Base-by-base conservation (phyloP, 2,888 invertebrate genomes). In the Toxonevra muliebris region DNA sequence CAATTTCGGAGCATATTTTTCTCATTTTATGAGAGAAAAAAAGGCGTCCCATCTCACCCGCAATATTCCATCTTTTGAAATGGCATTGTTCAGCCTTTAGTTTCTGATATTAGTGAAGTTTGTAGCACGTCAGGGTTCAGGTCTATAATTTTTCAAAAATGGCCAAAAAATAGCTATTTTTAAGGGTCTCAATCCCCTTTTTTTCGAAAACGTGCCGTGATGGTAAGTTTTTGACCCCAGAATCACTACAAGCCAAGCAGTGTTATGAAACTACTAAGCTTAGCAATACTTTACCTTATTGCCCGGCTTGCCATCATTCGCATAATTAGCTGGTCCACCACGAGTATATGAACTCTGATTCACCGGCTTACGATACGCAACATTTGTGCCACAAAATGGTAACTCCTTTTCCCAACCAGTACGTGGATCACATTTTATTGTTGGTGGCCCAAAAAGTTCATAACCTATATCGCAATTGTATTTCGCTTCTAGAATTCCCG, bases 281-380 rank as follows among this genome's bases (percentile, higher is more conserved):
- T 4, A 30, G 7, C 30, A 30, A 7, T 30, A 30, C 30, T 30
- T 70, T 73, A 84, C 83, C 79, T 83, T 82, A 82, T 95, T 93
- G 1, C 96, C 86, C 13, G 81, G 79, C 80, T 94, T 93, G 0
- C 96, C 96, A 79, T 96, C 96, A 80, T 96, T 96, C 13, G 94
- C 96, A 81, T 93, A 94, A 63, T 89, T 88, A 0, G 95, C 92
- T 7, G 89, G 89, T 1, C 95, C 95, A 1, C 94, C 94, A 45
- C 95, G 88, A 0, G 94, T 93, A 0, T 94, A 92, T 0, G 95
- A 95, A 64, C 96, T 96, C 85, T 96, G 95, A 86, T 96, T 96
- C 0, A 94, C 92, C 1, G 96, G 96, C 82, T 94, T 94, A 61
- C 94, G 88, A 77, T 91, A 92, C 1, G 93, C 94, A 12, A 95